Conservation (phyloP, 1,140 invertebrate species). For the Trialeurodes vaporariorum region DNA sequence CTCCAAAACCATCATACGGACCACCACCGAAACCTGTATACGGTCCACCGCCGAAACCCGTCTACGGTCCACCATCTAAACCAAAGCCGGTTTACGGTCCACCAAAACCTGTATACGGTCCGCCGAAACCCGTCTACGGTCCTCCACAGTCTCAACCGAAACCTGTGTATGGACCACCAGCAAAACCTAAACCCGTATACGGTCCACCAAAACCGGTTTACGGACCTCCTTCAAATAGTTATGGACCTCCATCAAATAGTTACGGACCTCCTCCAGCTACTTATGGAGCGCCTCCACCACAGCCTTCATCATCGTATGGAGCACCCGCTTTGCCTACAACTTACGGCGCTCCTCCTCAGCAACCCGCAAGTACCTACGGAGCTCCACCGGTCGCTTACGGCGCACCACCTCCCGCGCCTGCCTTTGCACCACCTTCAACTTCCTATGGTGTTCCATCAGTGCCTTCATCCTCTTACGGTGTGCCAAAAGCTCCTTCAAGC, state of each 20-base stretch:
- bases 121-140: conserved; percentile 23
- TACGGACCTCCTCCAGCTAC: conserved; percentile 22
- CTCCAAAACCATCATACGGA: conserved; percentile 32
- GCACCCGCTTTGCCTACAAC: conserved; percentile 19
- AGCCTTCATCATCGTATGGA: conserved; percentile 10
- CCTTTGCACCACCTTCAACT: conserved; percentile 28
- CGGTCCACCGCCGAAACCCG: conserved; percentile 29
- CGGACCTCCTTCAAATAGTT: conserved; percentile 21
- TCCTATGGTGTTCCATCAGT: conserved; percentile 33
- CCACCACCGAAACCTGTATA: conserved; percentile 32
- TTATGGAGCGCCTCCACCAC: conserved; percentile 21
- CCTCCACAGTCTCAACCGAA: conserved; percentile 22
- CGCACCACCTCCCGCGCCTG: conserved; percentile 31
- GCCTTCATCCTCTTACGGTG: conserved; percentile 24
- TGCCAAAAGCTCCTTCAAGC: conserved; percentile 8
- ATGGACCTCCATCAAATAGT: conserved; percentile 21
- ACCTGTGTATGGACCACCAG: conserved; percentile 25
- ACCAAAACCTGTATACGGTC: conserved; percentile 29
- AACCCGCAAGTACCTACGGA: conserved; percentile 17
- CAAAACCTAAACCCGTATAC: conserved; percentile 20
- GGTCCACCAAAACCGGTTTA: conserved; percentile 28
- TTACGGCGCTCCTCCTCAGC: conserved; percentile 16
- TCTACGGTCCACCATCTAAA: conserved; percentile 32
- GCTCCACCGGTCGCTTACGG: conserved; percentile 22
- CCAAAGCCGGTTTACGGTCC: conserved; percentile 33